Base-by-base conservation (phyloP, 2,888 invertebrate species). In the Sinotaia quadrata region DNA sequence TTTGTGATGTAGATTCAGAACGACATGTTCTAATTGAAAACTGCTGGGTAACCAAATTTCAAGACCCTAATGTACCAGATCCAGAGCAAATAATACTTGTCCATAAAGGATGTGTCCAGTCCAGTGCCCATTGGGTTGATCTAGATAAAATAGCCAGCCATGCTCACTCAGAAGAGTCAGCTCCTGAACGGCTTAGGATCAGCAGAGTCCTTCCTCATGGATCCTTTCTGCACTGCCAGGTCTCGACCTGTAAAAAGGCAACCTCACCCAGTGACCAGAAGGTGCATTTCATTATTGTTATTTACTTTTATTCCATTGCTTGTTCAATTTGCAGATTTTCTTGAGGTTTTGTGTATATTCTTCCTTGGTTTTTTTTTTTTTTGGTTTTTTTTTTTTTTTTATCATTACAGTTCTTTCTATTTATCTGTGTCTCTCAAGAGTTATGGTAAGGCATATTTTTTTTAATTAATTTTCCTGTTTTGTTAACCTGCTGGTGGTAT, bases 141-240 rank as follows among this genome's bases (percentile, higher is more conserved):
- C 33, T 21, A 21, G 29, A 15, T 2, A 31, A 49, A 8, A 12
- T 18, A 15, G 29, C 36, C 29, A n/a, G 15, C 47, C 7, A n/a
- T 33, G 8, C 37, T 58, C 31, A 49, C 27, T n/a, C 24, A 59
- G 21, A 67, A 68, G 2, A 73, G 71, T 52, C 67, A 71, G 12
- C 70, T 65, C 60, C 73, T 65, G n/a, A 67, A 49, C 8, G 63
- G 51, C 47, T 67, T 76, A 24, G 75, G 70, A 29, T 63, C 31
- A 27, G 41, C 54, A 51, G 29, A 4, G 31, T 51, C 29, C 37
- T 52, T 29, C 37, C 52, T n/a, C 59, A 52, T 21, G 52, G 37
- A 2, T 59, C 72, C 21, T 86, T 80, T 73, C 69, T 89, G 5
- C 85, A 86, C 69, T 89, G 89, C 75, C 80, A 82, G 52, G 70